phyloP scores from a whole-genome alignment of 2,888 invertebrate genomes.

The Drosophila nigricruria region DNA sequence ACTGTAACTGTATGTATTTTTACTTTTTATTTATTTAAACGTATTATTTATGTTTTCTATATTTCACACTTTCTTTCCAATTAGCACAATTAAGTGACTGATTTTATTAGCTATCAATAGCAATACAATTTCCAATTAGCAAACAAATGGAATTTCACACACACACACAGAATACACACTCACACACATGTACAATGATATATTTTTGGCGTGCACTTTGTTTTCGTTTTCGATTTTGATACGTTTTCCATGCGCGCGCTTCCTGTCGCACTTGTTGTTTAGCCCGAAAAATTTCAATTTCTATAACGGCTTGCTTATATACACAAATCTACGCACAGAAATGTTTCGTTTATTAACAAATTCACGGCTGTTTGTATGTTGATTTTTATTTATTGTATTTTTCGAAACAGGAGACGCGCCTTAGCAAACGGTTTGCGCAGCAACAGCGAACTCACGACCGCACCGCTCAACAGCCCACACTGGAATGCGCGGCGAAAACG shows the following conservation, averaged over 20 bases:
- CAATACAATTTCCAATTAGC: conserved; percentile 43
- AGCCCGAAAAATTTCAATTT: conserved; percentile 14
- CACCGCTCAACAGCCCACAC: conserved; percentile 68
- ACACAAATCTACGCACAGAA: conserved; percentile 19
- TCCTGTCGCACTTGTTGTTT: conserved; percentile 62
- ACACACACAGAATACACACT: conserved; percentile 10
- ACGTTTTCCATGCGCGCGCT: conserved; percentile 47
- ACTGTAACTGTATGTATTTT: conserved; percentile 18
- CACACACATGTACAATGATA: conserved; percentile 1
- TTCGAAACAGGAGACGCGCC: conserved; percentile 31
- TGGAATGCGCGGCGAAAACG: conserved; percentile 68
- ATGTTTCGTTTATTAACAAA: conserved; percentile 49
- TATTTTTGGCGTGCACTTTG: conserved; percentile 44
- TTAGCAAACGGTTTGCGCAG: conserved; percentile 23
- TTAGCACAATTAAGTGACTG: conserved; percentile 53
- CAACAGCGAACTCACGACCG: conserved; percentile 65
- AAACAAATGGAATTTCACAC: conserved; percentile 56
- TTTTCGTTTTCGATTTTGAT: conserved; percentile 56
- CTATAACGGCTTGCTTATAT: conserved; percentile 15
- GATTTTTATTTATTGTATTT: conserved; percentile 30
- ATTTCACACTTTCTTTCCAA: conserved; percentile 65
- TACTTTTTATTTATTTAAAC: conserved; percentile 15
- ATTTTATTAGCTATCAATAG: conserved; percentile 38
- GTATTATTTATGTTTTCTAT: conserved; percentile 13
- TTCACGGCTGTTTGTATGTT: conserved; percentile 11